phyloP scores from a whole-genome alignment of 2,888 invertebrate genomes.

The Agrotis puta region DNA sequence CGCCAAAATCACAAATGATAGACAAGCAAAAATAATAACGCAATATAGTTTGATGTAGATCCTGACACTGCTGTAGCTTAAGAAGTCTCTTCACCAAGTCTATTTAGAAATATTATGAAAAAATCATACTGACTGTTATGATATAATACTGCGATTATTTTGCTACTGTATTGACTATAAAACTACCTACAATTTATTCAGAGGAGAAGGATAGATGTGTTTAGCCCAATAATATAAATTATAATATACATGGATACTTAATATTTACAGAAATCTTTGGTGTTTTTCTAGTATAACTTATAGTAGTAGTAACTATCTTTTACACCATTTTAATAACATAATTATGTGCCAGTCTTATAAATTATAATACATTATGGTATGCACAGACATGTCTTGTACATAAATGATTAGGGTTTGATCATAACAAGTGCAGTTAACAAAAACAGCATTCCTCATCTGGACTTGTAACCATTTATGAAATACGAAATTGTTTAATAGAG shows the following conservation, averaged over 20 bases:
- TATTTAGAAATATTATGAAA: slow-evolving; percentile 40
- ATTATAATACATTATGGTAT: slow-evolving; percentile 63
- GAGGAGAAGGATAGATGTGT: slow-evolving; percentile 53
- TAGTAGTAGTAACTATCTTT: slow-evolving; percentile 67
- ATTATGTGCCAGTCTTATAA: slow-evolving; percentile 70
- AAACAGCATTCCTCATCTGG: slow-evolving; percentile 13
- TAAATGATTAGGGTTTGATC: slow-evolving; percentile 65
- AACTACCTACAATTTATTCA: slow-evolving; percentile 52
- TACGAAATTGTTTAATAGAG: slow-evolving; percentile 5
- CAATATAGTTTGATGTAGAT: slow-evolving; percentile 29
- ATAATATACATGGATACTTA: slow-evolving; percentile 63
- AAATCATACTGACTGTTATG: slow-evolving; percentile 40
- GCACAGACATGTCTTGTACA: slow-evolving; percentile 59
- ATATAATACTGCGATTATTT: slow-evolving; percentile 63
- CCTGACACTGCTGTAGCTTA: neutral
- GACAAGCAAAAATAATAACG: neutral
- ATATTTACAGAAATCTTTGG: slow-evolving; percentile 72
- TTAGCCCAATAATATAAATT: slow-evolving; percentile 56
- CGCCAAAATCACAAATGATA: neutral
- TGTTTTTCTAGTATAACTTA: slow-evolving; percentile 65
- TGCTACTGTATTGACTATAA: slow-evolving; percentile 51
- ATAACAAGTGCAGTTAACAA: slow-evolving; percentile 64
- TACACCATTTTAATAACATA: slow-evolving; percentile 63
- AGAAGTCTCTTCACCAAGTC: slow-evolving; percentile 16
- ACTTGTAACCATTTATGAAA: slow-evolving; percentile 23